Percentiles rank a stretch among this genome's conserved stretches.
Conservation (phyloP, 2,888 invertebrate species). For the Spodoptera exigua region DNA sequence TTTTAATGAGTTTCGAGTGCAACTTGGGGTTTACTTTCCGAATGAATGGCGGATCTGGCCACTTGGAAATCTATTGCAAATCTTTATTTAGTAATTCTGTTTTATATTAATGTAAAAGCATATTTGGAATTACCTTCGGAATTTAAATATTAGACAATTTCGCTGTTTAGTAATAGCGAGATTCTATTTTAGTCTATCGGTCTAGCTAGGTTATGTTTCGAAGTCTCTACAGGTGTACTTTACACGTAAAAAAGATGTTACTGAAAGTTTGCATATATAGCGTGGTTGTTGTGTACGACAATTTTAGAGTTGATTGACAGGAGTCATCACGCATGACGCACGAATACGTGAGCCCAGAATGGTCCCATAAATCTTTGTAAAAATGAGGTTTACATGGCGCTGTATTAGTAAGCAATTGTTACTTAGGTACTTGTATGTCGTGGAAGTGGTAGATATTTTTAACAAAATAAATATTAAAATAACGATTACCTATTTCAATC, state of each 20-base stretch:
- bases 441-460: no score
- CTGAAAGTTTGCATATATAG: no score
- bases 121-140: neutral
- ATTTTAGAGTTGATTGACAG: conserved; percentile 83
- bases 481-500: no score
- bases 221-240: no score
- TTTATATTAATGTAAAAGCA: conserved; percentile 28
- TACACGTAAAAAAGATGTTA: no score
- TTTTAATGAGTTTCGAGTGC: conserved; percentile 88
- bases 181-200: no score
- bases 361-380: conserved; percentile 81
- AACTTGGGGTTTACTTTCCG: conserved; percentile 84
- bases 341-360: conserved; percentile 74
- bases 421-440: no score
- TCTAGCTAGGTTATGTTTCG: no score
- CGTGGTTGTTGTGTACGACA: conserved; percentile 66
- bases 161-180: no score
- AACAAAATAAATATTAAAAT: no score
- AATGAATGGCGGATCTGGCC: conserved; percentile 78
- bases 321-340: conserved; percentile 79
- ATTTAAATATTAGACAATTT: no score
- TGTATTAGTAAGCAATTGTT: neutral
- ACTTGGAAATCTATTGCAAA: conserved; percentile 62
- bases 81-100: conserved; percentile 66
- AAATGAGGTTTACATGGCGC: conserved; percentile 70